Evolutionary conservation across 1,140 invertebrate genomes (phyloP).

Genomic region (Bombyx mandarina): DNA sequence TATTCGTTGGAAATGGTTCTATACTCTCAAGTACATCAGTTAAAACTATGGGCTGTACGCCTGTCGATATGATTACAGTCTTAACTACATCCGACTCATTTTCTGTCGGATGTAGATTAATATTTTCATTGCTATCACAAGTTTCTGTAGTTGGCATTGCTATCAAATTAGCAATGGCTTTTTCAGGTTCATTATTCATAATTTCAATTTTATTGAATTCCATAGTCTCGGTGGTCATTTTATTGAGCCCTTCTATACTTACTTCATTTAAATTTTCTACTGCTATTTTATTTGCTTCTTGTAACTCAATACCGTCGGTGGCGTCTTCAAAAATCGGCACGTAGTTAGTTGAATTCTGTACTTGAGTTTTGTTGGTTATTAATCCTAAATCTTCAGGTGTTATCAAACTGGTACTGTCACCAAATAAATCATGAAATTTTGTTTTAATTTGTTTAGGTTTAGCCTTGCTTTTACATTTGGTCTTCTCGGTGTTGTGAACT

Average conservation of each 20-base stretch:
- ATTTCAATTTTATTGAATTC: no score
- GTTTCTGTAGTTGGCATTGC: no score
- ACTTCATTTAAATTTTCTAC: slow-evolving; percentile 13
- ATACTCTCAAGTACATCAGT: slow-evolving; percentile 4
- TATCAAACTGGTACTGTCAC: slow-evolving; percentile 55
- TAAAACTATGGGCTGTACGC: slow-evolving; percentile 24
- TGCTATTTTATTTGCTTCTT: slow-evolving; percentile 1
- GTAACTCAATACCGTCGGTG: slow-evolving; percentile 36
- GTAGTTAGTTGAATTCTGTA: slow-evolving; percentile 19
- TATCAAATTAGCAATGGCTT: no score
- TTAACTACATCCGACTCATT: slow-evolving; percentile 28
- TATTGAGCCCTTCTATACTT: slow-evolving; percentile 6
- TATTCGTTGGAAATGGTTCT: not conserved
- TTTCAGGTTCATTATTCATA: no score
- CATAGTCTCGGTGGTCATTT: not conserved
- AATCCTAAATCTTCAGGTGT: slow-evolving; percentile 54
- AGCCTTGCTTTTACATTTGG: slow-evolving; percentile 8
- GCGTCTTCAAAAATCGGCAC: slow-evolving; percentile 43
- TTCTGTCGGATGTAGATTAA: slow-evolving; percentile 16
- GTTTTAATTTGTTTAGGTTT: slow-evolving; percentile 21
- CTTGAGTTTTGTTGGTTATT: slow-evolving; percentile 3
- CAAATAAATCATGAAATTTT: slow-evolving; percentile 56
- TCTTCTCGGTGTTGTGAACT: slow-evolving; percentile 10
- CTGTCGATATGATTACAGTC: slow-evolving; percentile 46
- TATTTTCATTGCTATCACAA: no score